These are phyloP conservation scores for Drosophila merina DNA, from an alignment of 2,888 invertebrate species.

Conservation along the genomic window DNA sequence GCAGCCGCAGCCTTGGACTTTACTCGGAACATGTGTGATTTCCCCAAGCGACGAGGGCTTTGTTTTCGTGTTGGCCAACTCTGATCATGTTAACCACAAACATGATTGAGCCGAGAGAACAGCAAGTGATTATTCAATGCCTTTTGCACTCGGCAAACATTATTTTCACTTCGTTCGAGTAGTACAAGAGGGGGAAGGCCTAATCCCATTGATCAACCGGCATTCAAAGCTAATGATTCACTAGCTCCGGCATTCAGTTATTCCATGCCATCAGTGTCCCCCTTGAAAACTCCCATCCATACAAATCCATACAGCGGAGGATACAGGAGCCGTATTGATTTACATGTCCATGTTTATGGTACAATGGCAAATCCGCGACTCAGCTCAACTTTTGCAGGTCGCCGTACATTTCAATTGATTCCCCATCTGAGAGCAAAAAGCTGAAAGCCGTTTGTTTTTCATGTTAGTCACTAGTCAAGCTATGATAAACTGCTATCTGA, in stretches of 20 bases:
- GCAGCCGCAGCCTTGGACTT: slow-evolving; percentile 38
- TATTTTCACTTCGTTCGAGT: slow-evolving; percentile 2
- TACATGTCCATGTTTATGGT: slow-evolving; percentile 58
- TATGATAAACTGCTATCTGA: no score
- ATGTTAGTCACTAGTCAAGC: slow-evolving; percentile 36
- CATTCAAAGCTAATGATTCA: slow-evolving; percentile 41
- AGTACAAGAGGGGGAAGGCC: background rate
- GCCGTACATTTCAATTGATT: slow-evolving; percentile 64
- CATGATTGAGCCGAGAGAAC: slow-evolving; percentile 15
- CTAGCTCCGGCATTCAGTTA: slow-evolving; percentile 12
- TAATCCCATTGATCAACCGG: slow-evolving; percentile 18
- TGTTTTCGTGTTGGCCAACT: slow-evolving; percentile 18
- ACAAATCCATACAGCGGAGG: background rate
- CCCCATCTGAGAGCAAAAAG: slow-evolving; percentile 12
- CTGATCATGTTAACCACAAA: slow-evolving; percentile 2
- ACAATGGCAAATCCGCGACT: slow-evolving; percentile 63
- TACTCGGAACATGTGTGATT: slow-evolving; percentile 17
- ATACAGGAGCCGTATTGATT: slow-evolving; percentile 53
- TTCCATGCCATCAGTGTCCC: slow-evolving; percentile 7
- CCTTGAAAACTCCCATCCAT: background rate
- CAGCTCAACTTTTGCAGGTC: slow-evolving; percentile 51
- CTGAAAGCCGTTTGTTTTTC: slow-evolving; percentile 44
- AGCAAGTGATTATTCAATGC: slow-evolving; percentile 32
- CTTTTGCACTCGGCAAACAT: slow-evolving; percentile 13
- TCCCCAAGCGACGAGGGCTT: slow-evolving; percentile 19